Percentiles rank a stretch among this genome's conserved stretches.
Evolutionary conservation across 2,888 invertebrate genomes (phyloP).

Genomic region (Ormia ochracea): DNA sequence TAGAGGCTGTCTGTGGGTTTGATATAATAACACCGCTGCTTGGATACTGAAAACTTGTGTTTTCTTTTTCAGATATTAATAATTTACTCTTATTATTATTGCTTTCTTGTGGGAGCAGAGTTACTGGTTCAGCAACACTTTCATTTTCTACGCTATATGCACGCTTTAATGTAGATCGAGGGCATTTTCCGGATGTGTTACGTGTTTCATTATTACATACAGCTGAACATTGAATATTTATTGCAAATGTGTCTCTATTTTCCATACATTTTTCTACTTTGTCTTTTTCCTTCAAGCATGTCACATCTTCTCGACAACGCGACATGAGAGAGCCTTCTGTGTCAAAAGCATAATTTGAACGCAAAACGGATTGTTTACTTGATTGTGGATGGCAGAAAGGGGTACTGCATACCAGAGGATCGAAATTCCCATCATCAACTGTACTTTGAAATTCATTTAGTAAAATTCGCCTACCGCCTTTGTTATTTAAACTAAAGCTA

Average conservation of each 20-base stretch:
- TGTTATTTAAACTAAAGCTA: slow-evolving; percentile 54
- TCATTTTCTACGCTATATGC: slow-evolving; percentile 32
- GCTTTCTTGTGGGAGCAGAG: slow-evolving; percentile 24
- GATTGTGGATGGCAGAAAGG: slow-evolving; percentile 36
- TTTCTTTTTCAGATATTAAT: neutral
- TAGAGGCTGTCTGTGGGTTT: too few relatives aligned
- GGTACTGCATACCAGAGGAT: slow-evolving; percentile 59
- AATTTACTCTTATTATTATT: neutral
- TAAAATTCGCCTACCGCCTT: slow-evolving; percentile 50
- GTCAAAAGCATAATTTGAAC: neutral
- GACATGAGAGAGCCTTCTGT: neutral
- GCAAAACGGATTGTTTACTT: neutral
- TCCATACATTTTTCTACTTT: too few relatives aligned
- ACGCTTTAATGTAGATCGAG: neutral
- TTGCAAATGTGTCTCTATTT: too few relatives aligned
- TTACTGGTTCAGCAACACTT: slow-evolving; percentile 26
- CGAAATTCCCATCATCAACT: slow-evolving; percentile 45
- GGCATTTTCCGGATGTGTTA: neutral
- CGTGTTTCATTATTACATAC: neutral
- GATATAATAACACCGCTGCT: too few relatives aligned
- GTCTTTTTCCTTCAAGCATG: too few relatives aligned
- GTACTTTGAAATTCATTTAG: slow-evolving; percentile 63
- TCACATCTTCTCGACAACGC: too few relatives aligned
- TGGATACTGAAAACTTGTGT: too few relatives aligned
- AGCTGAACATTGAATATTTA: neutral